These are phyloP conservation scores for Punctoribates punctum DNA, from an alignment of 2,888 invertebrate genomes.

Conservation along the genomic window DNA sequence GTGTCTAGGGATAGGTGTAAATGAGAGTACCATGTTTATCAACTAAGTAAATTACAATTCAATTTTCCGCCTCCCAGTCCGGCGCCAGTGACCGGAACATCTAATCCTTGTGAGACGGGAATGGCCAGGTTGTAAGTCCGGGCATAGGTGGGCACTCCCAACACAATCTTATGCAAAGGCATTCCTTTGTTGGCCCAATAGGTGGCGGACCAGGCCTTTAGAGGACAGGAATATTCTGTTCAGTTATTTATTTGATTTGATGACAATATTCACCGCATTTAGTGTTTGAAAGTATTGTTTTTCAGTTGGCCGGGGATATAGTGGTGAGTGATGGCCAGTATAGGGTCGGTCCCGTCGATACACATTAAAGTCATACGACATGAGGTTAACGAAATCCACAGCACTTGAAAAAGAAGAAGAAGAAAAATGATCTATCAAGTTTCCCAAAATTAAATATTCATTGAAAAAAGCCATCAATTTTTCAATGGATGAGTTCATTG, in stretches of 20 bases:
- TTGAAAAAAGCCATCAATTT: background rate
- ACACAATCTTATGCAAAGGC: constrained; percentile 69
- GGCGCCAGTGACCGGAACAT: constrained; percentile 67
- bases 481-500: background rate
- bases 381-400: constrained; percentile 79
- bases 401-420: constrained; percentile 60
- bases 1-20: constrained; percentile 53
- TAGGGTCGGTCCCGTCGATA: constrained; percentile 71
- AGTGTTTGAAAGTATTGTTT: constrained; percentile 65
- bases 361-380: constrained; percentile 86
- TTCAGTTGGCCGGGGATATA: constrained; percentile 64
- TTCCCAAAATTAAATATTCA: constrained; percentile 1
- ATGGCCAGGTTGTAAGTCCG: constrained; percentile 71
- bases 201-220: constrained; percentile 68
- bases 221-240: background rate
- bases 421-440: too few species aligned
- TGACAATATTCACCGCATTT: constrained; percentile 59
- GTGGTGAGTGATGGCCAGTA: constrained; percentile 78
- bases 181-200: constrained; percentile 74
- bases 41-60: constrained; percentile 54
- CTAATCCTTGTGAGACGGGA: constrained; percentile 63
- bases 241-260: background rate
- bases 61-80: constrained; percentile 71
- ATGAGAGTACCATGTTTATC: background rate
- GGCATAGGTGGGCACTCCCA: constrained; percentile 84